Evolutionary conservation across 2,888 invertebrate species (phyloP).

Genomic region (Lamellibrachia columna): DNA sequence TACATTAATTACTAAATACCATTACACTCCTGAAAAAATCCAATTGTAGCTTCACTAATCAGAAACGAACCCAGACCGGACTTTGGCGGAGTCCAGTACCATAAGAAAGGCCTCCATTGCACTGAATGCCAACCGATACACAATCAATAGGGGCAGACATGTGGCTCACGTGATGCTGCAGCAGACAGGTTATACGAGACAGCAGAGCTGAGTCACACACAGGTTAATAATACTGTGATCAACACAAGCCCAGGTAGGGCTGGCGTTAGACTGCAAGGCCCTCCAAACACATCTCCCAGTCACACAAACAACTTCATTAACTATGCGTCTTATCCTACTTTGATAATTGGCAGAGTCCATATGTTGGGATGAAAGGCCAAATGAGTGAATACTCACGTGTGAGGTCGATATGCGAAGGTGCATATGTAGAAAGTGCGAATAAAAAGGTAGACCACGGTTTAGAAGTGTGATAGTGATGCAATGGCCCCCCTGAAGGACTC

Average conservation of each 20-base stretch:
- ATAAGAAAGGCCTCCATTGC: background rate
- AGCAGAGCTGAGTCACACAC: background rate
- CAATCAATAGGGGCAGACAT: constrained; percentile 1
- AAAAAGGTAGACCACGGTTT: no score
- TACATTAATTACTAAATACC: background rate
- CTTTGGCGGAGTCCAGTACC: background rate
- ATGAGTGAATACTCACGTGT: no score
- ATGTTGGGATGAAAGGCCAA: background rate
- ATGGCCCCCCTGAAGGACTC: no score
- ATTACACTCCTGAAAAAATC: background rate
- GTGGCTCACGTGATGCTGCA: background rate
- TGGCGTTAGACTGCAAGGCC: background rate
- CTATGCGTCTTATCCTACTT: background rate
- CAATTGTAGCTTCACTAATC: background rate
- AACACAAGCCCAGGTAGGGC: background rate
- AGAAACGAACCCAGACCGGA: background rate
- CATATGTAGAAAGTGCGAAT: no score
- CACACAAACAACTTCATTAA: background rate
- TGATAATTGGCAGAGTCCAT: background rate
- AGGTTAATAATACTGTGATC: background rate
- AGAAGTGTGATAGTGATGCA: no score
- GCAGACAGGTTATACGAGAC: background rate
- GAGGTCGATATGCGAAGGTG: no score
- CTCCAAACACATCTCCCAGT: background rate
- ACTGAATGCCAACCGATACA: background rate